Conservation (phyloP, 35 echinoderm and acorn worm species). For the Heliocidaris erythrogramma region DNA sequence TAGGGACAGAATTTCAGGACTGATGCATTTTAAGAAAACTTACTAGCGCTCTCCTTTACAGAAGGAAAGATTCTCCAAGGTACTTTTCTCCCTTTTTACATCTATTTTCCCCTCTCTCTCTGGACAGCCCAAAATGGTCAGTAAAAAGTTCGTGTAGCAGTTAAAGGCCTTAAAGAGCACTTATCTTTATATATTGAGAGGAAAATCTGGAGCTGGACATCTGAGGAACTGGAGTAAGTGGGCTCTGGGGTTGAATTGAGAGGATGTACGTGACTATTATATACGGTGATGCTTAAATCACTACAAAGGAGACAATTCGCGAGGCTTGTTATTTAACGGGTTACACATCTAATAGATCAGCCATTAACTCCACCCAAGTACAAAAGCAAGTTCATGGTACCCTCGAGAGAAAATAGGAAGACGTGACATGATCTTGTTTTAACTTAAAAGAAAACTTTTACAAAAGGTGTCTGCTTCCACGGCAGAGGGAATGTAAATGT, state of each 20-base stretch:
- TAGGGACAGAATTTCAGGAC: neutral
- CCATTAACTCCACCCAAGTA: neutral
- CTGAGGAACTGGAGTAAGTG: neutral
- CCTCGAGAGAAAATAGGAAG: neutral
- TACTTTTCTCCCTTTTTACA: no score
- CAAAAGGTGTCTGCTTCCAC: no score
- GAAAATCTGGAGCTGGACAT: neutral
- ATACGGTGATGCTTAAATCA: neutral
- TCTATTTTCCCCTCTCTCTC: neutral
- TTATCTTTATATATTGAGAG: neutral
- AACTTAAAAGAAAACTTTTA: neutral
- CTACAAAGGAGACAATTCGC: neutral
- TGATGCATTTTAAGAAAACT: no score
- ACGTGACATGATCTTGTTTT: neutral
- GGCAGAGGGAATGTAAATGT: no score
- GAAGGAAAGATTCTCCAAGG: neutral
- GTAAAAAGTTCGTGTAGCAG: neutral
- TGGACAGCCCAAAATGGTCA: neutral
- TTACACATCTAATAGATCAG: neutral
- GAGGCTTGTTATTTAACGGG: neutral
- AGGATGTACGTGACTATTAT: neutral
- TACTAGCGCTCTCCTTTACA: no score
- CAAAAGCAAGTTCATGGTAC: neutral
- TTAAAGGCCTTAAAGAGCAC: neutral
- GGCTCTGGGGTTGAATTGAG: neutral